A percentile compares a stretch with the other conserved stretches of the same genome.
Conservation (phyloP, 1,140 invertebrate species). For the Pachypeltis micranthus region DNA sequence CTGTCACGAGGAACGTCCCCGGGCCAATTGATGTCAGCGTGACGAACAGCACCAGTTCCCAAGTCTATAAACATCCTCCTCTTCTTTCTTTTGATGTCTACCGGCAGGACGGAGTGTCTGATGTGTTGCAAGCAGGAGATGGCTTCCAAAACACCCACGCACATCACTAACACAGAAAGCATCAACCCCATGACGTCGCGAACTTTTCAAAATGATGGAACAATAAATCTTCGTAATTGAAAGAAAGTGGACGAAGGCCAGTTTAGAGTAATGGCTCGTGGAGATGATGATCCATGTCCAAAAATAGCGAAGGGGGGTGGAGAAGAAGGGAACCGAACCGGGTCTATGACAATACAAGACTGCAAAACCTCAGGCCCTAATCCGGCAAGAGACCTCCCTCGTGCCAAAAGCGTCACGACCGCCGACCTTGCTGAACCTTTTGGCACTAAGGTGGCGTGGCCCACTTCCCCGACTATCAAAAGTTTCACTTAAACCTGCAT, state of each 20-base stretch:
- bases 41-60: neutral
- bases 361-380: slow-evolving; percentile 8
- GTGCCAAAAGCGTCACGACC: slow-evolving; percentile 13
- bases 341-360: slow-evolving; percentile 12
- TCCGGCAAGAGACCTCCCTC: slow-evolving; percentile 3
- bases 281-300: slow-evolving; percentile 6
- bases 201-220: neutral
- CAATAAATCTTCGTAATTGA: slow-evolving; percentile 9
- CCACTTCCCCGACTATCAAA: no score
- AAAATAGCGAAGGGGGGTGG: slow-evolving; percentile 1
- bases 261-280: neutral
- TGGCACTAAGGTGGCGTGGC: neutral
- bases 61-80: slow-evolving; percentile 2
- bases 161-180: slow-evolving; percentile 21
- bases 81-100: neutral
- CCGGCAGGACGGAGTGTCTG: slow-evolving; percentile 7
- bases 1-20: neutral
- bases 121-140: slow-evolving; percentile 17
- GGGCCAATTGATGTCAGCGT: slow-evolving; percentile 10
- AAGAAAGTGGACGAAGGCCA: slow-evolving; percentile 6
- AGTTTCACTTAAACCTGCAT: neutral
- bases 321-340: slow-evolving; percentile 4
- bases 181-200: slow-evolving; percentile 14
- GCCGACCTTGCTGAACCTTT: slow-evolving; percentile 6
- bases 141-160: slow-evolving; percentile 20